phyloP scores from a whole-genome alignment of 2,113 vertebrate genomes.

The Pedionomus torquatus region DNA sequence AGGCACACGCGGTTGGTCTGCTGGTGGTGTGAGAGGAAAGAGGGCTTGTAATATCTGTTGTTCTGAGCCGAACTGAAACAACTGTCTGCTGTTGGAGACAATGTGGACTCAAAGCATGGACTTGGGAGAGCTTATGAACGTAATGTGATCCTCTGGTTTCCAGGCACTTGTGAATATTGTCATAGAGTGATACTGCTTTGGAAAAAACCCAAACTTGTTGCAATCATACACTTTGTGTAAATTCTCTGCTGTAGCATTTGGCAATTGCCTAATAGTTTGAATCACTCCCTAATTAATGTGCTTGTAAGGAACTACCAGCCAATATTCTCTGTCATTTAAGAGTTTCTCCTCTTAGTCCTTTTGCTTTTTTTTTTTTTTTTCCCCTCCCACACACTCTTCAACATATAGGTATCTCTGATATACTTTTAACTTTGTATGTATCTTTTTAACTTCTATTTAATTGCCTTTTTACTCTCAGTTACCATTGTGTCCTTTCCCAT shows the following conservation, averaged over 20 bases:
- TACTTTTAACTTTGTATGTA: neutral
- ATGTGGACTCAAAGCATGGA: rapidly evolving
- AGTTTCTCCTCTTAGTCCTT: neutral
- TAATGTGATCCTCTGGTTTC: neutral
- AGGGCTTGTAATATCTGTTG: neutral
- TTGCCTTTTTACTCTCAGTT: slow-evolving; percentile 25
- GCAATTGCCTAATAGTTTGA: neutral
- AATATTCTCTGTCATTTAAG: neutral
- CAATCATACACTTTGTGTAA: neutral
- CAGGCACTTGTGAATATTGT: neutral
- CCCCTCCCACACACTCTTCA: neutral
- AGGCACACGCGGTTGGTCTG: neutral
- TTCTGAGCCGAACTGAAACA: neutral
- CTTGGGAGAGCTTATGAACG: rapidly evolving
- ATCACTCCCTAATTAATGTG: neutral
- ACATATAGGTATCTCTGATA: neutral
- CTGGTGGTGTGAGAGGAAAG: neutral
- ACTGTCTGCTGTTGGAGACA: no score
- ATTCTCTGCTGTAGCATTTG: neutral
- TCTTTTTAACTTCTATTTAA: neutral
- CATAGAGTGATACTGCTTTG: neutral
- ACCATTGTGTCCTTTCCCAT: neutral
- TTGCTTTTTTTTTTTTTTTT: neutral
- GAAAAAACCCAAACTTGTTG: neutral
- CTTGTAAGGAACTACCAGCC: neutral